Base-by-base conservation (phyloP, 92 coral and sea anemone genomes). In the Ricordea florida region DNA sequence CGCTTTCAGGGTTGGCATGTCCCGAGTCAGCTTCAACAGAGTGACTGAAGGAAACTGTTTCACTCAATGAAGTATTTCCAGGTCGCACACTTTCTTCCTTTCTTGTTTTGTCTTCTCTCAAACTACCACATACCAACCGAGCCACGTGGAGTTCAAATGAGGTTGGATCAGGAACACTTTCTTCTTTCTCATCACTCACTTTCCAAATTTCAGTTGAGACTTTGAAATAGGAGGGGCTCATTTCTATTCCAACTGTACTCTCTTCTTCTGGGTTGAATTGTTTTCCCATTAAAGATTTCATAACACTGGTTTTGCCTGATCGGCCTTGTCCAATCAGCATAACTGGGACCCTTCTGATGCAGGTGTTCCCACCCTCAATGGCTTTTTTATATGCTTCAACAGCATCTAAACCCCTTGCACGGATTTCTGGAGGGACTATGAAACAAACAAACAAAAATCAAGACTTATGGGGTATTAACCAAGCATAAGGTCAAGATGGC, bases 301-400 rank as follows among this genome's bases (percentile, higher is more conserved):
- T 80, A 2, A 80, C 40, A 64, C 85, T 80, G 16, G 85, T 80
- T 25, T 80, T 80, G 34, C 85, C 85, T 17, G 71, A 38, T 5
- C 72, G 75, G 34, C 69, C 59, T 37, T 80, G 85, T 1, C 85
- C 85, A 59, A 80, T 80, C 15, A 80, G 49, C 85, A 80, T 69
- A 14, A 80, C 47, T 16, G 85, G 79, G 9, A 80, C 59, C 42
- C 85, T 72, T 11, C 24, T 46, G 16, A 69, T 29, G 1, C 50
- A 38, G 17, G 74, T 81, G 34, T 59, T 53, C 21, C 87, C 87
- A 23, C 72, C 74, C 1, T 37, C 21, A 3, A 81, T 74, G 49
- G 87, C 87, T 38, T 62, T 81, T 31, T 52, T 50, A 52, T 49
- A 81, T 0, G 69, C 81, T 34, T 63, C 52, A 22, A 43, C 30